A percentile compares a stretch with the other conserved stretches of the same genome.
Conservation (phyloP, 35 echinoderm and acorn worm genomes). For the Ptychodera flava region DNA sequence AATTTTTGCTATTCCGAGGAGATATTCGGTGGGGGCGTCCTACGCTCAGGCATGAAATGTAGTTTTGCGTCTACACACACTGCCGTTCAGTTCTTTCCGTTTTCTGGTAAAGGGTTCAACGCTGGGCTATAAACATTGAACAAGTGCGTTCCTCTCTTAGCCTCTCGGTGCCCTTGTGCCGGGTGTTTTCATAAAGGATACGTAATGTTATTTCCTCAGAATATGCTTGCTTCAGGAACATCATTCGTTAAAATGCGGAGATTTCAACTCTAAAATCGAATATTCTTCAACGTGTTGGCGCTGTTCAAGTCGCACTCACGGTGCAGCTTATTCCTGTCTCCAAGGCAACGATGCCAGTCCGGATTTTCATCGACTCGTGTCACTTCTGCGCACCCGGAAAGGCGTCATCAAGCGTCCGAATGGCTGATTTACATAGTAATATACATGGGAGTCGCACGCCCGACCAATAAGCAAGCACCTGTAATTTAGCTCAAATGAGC, state of each 20-base stretch:
- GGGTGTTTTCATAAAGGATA: neutral
- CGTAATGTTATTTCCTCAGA: neutral
- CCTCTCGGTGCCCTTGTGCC: neutral
- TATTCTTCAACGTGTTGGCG: neutral
- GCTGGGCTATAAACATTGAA: too few relatives aligned
- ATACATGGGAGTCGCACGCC: neutral
- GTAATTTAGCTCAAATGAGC: neutral
- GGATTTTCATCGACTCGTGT: neutral
- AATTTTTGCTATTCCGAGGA: too few relatives aligned
- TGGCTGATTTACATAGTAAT: neutral
- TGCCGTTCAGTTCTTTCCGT: too few relatives aligned
- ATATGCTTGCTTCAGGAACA: too few relatives aligned
- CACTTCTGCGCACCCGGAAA: neutral
- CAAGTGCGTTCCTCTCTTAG: neutral
- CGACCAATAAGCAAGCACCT: neutral
- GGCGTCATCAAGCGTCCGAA: neutral
- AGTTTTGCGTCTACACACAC: too few relatives aligned
- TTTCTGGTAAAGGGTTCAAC: too few relatives aligned
- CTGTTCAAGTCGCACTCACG: neutral
- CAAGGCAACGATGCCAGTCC: neutral
- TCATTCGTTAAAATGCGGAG: neutral
- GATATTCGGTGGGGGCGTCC: too few relatives aligned
- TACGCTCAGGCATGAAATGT: too few relatives aligned
- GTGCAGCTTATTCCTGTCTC: neutral
- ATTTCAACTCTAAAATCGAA: neutral